Evolutionary conservation across 2,113 vertebrate genomes (phyloP).

Genomic region (Zapornia atra): DNA sequence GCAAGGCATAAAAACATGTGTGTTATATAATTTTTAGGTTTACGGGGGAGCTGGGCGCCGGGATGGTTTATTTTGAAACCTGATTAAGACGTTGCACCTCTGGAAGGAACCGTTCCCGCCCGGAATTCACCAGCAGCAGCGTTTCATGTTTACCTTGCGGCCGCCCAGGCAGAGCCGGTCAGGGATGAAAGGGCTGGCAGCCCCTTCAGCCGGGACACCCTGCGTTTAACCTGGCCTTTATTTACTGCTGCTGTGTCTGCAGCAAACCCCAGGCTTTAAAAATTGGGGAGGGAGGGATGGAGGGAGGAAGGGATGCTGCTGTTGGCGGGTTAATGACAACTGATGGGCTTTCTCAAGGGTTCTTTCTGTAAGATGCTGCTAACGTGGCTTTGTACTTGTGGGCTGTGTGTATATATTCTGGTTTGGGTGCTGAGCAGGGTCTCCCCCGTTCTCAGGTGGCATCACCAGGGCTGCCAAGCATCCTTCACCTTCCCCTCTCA

Average conservation of each 20-base stretch:
- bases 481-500: not conserved
- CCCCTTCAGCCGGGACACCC: constrained; percentile 32
- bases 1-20: constrained; percentile 89
- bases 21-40: constrained; percentile 80
- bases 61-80: constrained; percentile 74
- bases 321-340: not conserved
- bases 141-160: constrained; percentile 53
- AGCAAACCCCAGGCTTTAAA: not conserved
- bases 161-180: constrained; percentile 15
- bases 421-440: accelerated
- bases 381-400: accelerated
- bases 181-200: constrained; percentile 31
- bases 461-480: not conserved
- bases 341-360: not conserved
- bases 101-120: not conserved
- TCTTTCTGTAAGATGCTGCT: accelerated
- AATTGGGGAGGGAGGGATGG: accelerated
- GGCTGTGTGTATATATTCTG: accelerated
- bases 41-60: constrained; percentile 58
- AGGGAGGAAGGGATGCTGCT: no score
- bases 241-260: not conserved
- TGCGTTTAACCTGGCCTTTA: constrained; percentile 55
- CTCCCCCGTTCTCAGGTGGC: not conserved
- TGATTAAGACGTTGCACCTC: constrained; percentile 78
- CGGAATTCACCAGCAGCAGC: constrained; percentile 39